Conservation (phyloP, 2,888 invertebrate species). For the Meiosimyza platycephala region DNA sequence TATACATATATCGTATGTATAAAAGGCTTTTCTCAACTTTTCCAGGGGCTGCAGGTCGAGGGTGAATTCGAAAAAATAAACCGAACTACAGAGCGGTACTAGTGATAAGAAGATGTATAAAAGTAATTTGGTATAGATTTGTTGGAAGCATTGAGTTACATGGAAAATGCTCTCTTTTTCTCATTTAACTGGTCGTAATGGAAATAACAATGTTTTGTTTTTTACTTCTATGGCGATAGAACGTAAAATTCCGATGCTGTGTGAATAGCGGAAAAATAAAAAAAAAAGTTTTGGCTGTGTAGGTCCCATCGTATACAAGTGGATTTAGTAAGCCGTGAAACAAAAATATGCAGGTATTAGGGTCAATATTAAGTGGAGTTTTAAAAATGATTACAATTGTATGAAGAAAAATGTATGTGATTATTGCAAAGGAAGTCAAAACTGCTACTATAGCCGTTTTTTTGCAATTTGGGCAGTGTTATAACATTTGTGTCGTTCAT, state of each 20-base stretch:
- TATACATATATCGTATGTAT: not conserved
- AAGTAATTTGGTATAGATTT: not conserved
- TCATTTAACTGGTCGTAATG: not conserved
- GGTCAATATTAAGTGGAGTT: too few relatives aligned
- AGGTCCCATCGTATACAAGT: too few relatives aligned
- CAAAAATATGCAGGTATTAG: too few relatives aligned
- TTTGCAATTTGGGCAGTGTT: too few relatives aligned
- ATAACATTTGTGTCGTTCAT: too few relatives aligned
- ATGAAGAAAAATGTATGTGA: too few relatives aligned
- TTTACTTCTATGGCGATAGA: not conserved
- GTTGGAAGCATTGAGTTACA: not conserved
- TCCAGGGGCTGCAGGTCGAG: constrained; percentile 12
- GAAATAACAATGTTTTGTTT: not conserved
- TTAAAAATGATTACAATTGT: too few relatives aligned
- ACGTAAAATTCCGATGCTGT: constrained; percentile 1
- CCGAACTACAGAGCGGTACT: not conserved
- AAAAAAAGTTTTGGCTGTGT: too few relatives aligned
- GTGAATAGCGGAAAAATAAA: too few relatives aligned
- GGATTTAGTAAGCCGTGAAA: too few relatives aligned
- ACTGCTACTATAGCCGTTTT: too few relatives aligned
- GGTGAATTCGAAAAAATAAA: constrained; percentile 1
- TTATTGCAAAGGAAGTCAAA: too few relatives aligned
- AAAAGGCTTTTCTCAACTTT: constrained; percentile 6
- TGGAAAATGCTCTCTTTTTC: not conserved
- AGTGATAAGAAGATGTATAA: not conserved